A percentile compares a stretch with the other conserved stretches of the same genome.
phyloP scores from a whole-genome alignment of 2,888 invertebrate genomes.

The Syrphus vitripennis region DNA sequence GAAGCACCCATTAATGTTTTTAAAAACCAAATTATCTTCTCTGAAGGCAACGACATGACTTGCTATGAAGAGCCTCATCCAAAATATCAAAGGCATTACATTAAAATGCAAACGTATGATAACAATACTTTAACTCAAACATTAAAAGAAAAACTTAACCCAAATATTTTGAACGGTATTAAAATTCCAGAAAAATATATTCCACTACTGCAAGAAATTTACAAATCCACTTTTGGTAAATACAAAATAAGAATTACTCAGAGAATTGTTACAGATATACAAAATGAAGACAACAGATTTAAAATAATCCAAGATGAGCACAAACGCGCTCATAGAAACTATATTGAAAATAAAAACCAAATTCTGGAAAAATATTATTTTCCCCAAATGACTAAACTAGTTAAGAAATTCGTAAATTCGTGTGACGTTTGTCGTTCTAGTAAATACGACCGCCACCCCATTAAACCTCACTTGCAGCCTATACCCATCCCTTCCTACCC shows the following conservation, averaged over 20 bases:
- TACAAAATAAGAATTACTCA: too few species aligned
- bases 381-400: neutral
- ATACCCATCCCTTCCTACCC: too few species aligned
- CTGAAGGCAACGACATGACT: conserved; percentile 29
- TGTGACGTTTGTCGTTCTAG: conserved; percentile 20
- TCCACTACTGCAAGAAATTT: too few species aligned
- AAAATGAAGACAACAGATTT: conserved; percentile 12
- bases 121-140: conserved; percentile 4
- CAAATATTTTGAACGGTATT: conserved; percentile 36
- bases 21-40: too few species aligned
- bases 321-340: conserved; percentile 3
- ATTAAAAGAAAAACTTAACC: conserved; percentile 45
- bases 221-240: neutral
- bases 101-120: conserved; percentile 5
- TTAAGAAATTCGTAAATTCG: neutral
- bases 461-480: too few species aligned
- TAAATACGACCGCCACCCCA: too few species aligned
- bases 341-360: neutral
- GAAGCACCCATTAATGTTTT: conserved; percentile 51
- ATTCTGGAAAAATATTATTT: neutral
- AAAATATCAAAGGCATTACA: too few species aligned
- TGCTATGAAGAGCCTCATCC: conserved; percentile 35
- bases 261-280: conserved; percentile 36
- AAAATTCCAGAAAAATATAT: conserved; percentile 42
- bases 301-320: conserved; percentile 23